Evolutionary conservation across 2,797 vertebrate species (phyloP), one percentile per base, ranked within the genome.

Genomic region (Tapera naevia): DNA sequence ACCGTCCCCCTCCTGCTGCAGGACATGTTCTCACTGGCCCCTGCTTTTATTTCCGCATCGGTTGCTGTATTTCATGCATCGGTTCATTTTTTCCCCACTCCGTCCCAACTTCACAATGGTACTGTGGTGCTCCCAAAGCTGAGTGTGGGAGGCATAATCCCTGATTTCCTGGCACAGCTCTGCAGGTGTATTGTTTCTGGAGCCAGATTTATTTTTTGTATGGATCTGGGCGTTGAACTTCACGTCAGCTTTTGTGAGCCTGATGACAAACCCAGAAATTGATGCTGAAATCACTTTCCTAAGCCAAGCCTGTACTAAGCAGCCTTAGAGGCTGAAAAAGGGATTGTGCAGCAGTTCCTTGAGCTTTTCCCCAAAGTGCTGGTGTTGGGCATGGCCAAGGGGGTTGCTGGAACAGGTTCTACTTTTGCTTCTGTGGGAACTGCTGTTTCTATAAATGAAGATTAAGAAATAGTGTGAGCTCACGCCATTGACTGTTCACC

Each of bases 91-190:
- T 45, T 10, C 35, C 43, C 43, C 6, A 2, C 35, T 50, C 51
- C 61, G 14, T 43, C 46, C 15, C 27, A 30, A 9, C n/a, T 27
- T 39, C 33, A 25, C 28, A 32, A 13, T 27, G 48, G 54, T n/a
- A 3, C 33, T 1, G 14, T 27, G 70, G 70, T 22, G 5, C 33
- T 39, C 22, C 6, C 24, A 17, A 6, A 54, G 27, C 71, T 21
- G 27, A 28, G 2, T 21, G 35, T 35, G 35, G 69, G 28, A 30
- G 51, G 53, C 37, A 60, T 61, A 23, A 43, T 10, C 28, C 62
- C 45, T 3, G 1, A 2, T 11, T 22, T 19, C 54, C 30, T 46
- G 17, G 37, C 1, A 0, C 0, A 6, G 45, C 21, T n/a, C 54
- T 16, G 27, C 72, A 23, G 43, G 24, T 61, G 24, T 19, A 23